Evolutionary conservation across 2,113 vertebrate species (phyloP), one percentile per base, ranked within the genome.

Genomic region (Melanocharis versteri): DNA sequence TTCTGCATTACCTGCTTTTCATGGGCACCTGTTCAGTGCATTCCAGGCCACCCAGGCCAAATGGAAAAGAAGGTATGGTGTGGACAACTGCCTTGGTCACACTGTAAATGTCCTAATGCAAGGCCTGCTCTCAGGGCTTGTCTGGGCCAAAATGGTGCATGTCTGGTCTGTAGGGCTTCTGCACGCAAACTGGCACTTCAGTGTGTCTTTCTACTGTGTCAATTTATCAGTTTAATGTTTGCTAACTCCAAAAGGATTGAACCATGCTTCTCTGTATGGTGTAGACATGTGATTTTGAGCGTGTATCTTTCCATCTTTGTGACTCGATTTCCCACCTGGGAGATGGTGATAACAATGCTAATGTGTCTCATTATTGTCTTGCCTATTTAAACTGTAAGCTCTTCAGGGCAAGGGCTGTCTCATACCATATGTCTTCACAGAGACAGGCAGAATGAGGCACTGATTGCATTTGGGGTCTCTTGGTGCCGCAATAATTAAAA

Each of bases 401-500:
- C 96, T 97, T 95, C 83, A 90, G 92, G 92, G 93, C 76, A 90
- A 83, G 92, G 71, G 71, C 93, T 97, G 93, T 96, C 94, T 97
- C 93, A 90, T 89, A 90, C 90, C 94, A 93, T 95, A 95, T 97
- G 95, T 96, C 94, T 94, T 95, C 83, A 81, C 88, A 92, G 94
- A 95, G 86, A 94, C 85, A 86, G 94, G 79, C 88, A 94, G 90
- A 95, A 96, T 86, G 88, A 96, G 83, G 65, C 93, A 94, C 64
- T 96, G 95, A 97, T 96, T 97, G 92, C 93, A 92, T 94, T 94
- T 90, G 71, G 90, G 93, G 93, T 96, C 94, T 94, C 94, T 80
- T 92, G 96, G 68, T 96, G 92, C 93, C 88, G 83, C 83, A 94
- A 92, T 97, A 97, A 97, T 97, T 96, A 95, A 96, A 96, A 96